Conservation (phyloP, 1,140 invertebrate genomes). For the Druon quercuslanigerum region DNA sequence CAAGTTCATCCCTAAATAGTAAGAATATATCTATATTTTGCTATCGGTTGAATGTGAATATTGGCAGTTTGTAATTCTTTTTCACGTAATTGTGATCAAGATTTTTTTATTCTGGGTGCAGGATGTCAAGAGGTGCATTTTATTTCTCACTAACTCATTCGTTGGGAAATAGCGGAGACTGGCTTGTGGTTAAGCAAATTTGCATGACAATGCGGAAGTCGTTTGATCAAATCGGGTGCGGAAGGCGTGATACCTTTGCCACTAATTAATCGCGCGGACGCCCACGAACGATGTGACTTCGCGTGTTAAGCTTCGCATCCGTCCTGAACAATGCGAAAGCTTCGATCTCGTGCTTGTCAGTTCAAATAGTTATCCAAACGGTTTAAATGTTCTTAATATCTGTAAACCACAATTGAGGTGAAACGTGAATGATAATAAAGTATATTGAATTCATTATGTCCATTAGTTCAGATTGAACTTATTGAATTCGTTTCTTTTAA, state of each 20-base stretch:
- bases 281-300: conserved; percentile 53
- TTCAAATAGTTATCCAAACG: not conserved
- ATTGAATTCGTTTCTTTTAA: too few species aligned
- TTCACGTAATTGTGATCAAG: too few species aligned
- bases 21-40: too few species aligned
- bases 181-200: conserved; percentile 26
- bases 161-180: conserved; percentile 7
- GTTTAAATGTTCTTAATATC: not conserved
- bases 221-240: conserved; percentile 46
- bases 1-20: too few species aligned
- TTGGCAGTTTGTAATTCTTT: too few species aligned
- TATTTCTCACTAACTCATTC: not conserved
- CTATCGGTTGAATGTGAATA: too few species aligned
- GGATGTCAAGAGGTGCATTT: not conserved
- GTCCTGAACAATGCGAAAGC: not conserved
- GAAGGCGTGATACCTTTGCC: conserved; percentile 50
- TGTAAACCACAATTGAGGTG: too few species aligned
- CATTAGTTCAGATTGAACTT: too few species aligned
- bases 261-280: conserved; percentile 59
- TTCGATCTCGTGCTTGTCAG: not conserved
- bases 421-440: too few species aligned
- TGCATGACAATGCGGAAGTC: conserved; percentile 52
- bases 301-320: conserved; percentile 35
- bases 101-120: not conserved
- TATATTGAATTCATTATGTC: too few species aligned